Percentiles rank a stretch among this genome's conserved stretches.
Conservation (phyloP, 2,113 vertebrate genomes). For the Coreoperca whiteheadi region DNA sequence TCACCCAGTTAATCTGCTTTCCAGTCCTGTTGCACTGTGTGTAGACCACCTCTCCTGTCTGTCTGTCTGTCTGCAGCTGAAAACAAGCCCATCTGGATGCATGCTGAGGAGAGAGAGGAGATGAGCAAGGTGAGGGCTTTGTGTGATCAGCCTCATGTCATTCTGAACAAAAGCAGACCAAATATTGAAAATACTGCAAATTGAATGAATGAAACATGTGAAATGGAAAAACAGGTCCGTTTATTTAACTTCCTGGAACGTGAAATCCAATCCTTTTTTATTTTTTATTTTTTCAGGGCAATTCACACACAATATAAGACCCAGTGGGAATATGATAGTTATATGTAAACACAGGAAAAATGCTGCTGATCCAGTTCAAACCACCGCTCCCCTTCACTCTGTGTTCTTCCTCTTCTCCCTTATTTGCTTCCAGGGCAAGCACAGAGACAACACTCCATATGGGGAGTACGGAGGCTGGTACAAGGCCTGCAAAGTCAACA, state of each 20-base stretch:
- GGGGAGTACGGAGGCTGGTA: constrained; percentile 98
- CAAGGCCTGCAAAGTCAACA: constrained; percentile 99
- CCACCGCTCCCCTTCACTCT: constrained; percentile 16
- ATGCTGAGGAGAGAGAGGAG: constrained; percentile 95
- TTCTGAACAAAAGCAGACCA: neutral
- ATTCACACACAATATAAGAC: neutral
- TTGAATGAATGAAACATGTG: neutral
- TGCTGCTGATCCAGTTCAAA: constrained; percentile 50
- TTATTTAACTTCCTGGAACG: constrained; percentile 4
- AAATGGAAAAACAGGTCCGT: neutral
- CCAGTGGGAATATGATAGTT: constrained; percentile 6
- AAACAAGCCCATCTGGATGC: constrained; percentile 99
- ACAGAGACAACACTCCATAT: constrained; percentile 91
- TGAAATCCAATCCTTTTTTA: neutral
- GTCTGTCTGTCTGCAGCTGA: constrained; percentile 86
- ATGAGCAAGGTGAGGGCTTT: constrained; percentile 92
- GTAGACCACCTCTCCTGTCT: constrained; percentile 56
- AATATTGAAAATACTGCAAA: neutral
- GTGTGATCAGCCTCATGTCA: neutral
- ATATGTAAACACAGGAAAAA: constrained; percentile 52
- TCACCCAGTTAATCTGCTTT: neutral
- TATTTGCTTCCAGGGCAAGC: constrained; percentile 87
- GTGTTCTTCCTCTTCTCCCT: constrained; percentile 38
- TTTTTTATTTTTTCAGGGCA: neutral
- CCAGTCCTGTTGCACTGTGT: constrained; percentile 27